A percentile compares a stretch with the other conserved stretches of the same genome.
phyloP scores from a whole-genome alignment of 2,888 invertebrate genomes.

The Xestia xanthographa region DNA sequence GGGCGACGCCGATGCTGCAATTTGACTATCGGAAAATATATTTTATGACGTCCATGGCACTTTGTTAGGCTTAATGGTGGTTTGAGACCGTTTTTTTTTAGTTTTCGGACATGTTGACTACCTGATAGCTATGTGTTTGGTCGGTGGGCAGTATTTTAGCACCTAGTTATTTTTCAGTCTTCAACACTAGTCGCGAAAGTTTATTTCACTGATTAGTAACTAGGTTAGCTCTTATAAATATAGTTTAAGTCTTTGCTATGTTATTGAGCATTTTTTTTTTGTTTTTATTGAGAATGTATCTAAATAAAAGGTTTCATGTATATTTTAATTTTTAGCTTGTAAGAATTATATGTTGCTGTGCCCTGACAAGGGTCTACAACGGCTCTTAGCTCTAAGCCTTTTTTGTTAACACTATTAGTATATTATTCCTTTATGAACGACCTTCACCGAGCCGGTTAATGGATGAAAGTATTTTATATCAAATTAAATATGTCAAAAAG shows the following conservation, averaged over 20 bases:
- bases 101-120: slow-evolving; percentile 69
- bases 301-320: no score
- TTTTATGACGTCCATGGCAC: slow-evolving; percentile 86
- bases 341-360: no score
- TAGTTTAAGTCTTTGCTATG: background rate
- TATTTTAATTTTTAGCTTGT: no score
- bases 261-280: no score
- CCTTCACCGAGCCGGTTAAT: no score
- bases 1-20: slow-evolving; percentile 85
- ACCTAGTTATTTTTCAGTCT: slow-evolving; percentile 22
- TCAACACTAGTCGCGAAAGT: background rate
- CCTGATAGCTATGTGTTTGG: slow-evolving; percentile 71
- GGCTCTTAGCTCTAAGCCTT: no score
- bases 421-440: no score
- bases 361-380: no score
- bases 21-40: slow-evolving; percentile 89
- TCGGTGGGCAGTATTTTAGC: slow-evolving; percentile 9
- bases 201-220: background rate
- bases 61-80: slow-evolving; percentile 83
- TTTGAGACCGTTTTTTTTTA: slow-evolving; percentile 73
- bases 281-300: no score
- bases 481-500: no score
- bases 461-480: no score
- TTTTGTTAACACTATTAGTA: no score
- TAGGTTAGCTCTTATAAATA: background rate